A percentile compares a stretch with the other conserved stretches of the same genome.
phyloP scores from a whole-genome alignment of 1,140 invertebrate species.

The Calycopis cecrops region DNA sequence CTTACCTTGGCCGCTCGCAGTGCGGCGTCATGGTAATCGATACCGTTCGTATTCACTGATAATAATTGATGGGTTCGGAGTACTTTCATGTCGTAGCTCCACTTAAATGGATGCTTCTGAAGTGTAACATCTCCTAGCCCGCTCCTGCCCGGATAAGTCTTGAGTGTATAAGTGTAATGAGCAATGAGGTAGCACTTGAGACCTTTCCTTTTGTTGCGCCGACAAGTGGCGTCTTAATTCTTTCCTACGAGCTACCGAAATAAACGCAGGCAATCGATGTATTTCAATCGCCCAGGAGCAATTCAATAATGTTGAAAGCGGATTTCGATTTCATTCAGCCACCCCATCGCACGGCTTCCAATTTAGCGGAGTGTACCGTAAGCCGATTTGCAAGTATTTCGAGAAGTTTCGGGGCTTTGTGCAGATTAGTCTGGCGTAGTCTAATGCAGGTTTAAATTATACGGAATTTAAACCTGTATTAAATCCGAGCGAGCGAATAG shows the following conservation, averaged over 20 bases:
- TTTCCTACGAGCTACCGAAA: constrained; percentile 15
- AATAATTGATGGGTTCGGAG: constrained; percentile 54
- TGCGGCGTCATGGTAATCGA: constrained; percentile 57
- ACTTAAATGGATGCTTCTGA: constrained; percentile 51
- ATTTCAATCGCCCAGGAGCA: not conserved
- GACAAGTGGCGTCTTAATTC: constrained; percentile 34
- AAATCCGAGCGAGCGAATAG: constrained; percentile 46
- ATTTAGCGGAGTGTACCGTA: constrained; percentile 47
- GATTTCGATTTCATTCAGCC: constrained; percentile 39
- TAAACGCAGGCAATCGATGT: not conserved
- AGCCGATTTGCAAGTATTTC: constrained; percentile 50
- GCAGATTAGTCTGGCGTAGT: constrained; percentile 17
- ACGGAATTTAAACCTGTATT: constrained; percentile 51
- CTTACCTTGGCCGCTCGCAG: constrained; percentile 40
- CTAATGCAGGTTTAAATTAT: constrained; percentile 17
- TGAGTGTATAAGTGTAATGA: constrained; percentile 45
- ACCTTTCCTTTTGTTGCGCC: constrained; percentile 42
- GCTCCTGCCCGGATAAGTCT: constrained; percentile 63
- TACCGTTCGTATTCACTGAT: constrained; percentile 52
- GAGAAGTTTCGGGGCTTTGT: constrained; percentile 42
- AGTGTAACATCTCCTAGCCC: constrained; percentile 59
- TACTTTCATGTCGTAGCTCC: constrained; percentile 23
- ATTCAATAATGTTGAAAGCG: constrained; percentile 39
- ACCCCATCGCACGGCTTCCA: constrained; percentile 27
- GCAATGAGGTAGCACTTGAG: constrained; percentile 44